phyloP scores from a whole-genome alignment of 1,140 invertebrate species.

The Saccostrea echinata region DNA sequence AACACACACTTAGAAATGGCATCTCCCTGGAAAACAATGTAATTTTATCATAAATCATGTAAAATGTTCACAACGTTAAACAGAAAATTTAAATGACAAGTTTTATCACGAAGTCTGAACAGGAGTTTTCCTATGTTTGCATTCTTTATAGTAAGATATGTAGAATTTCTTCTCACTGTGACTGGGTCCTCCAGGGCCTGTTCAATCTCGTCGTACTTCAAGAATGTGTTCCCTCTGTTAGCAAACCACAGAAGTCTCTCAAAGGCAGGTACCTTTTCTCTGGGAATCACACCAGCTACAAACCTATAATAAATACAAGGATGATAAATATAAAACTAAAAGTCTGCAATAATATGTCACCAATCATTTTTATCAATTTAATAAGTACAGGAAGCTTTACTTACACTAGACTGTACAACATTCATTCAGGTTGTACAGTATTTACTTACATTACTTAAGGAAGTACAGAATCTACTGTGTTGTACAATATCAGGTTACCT shows the following conservation, averaged over 20 bases:
- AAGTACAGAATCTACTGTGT: too few relatives aligned
- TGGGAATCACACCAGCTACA: constrained; percentile 83
- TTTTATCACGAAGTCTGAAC: background rate
- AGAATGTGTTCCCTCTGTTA: constrained; percentile 92
- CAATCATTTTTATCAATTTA: too few relatives aligned
- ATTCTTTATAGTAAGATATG: background rate
- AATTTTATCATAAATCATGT: constrained; percentile 7
- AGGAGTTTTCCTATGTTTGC: background rate
- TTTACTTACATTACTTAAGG: too few relatives aligned
- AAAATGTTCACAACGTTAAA: background rate
- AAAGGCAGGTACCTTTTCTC: constrained; percentile 96
- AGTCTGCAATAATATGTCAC: too few relatives aligned
- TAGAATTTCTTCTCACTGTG: constrained; percentile 65
- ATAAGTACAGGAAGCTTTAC: too few relatives aligned
- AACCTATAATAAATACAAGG: constrained; percentile 78
- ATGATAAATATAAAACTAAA: too few relatives aligned
- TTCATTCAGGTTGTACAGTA: too few relatives aligned
- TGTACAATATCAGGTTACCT: too few relatives aligned
- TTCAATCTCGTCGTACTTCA: constrained; percentile 84
- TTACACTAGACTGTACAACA: too few relatives aligned
- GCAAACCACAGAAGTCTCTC: constrained; percentile 99
- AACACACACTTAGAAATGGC: constrained; percentile 97
- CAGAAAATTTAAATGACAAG: background rate
- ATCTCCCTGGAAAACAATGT: constrained; percentile 86
- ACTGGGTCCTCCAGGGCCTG: constrained; percentile 73